Percentiles rank a stretch among this genome's conserved stretches.
These are phyloP conservation scores for Pelochelys cantorii DNA, from an alignment of 2,797 vertebrate species.

Conservation along the genomic window DNA sequence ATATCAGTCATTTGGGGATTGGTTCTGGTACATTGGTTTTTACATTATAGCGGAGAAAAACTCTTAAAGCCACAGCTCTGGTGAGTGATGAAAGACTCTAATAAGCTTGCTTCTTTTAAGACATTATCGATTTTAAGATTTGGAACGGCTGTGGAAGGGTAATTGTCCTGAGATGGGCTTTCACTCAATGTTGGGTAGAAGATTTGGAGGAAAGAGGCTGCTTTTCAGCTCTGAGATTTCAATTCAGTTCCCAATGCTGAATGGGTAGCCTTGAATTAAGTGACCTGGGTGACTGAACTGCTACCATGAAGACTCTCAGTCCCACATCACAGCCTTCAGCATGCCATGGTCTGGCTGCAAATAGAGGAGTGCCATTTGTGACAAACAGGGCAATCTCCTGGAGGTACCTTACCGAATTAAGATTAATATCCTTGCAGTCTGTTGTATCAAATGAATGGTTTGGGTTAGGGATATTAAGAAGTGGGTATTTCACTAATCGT, in stretches of 20 bases:
- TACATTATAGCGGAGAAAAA: background rate
- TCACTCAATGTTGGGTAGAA: background rate
- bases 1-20: background rate
- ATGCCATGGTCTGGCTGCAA: background rate
- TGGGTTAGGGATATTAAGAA: background rate
- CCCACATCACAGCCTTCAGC: background rate
- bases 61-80: background rate
- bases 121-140: background rate
- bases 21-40: background rate
- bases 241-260: background rate
- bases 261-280: conserved; percentile 6
- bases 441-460: background rate
- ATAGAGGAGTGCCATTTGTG: background rate
- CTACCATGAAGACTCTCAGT: background rate
- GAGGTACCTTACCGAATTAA: background rate
- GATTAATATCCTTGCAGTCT: background rate
- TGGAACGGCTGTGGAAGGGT: background rate
- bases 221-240: background rate
- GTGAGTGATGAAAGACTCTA: background rate
- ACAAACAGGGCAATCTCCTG: background rate
- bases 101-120: background rate
- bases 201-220: background rate
- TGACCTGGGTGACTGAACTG: background rate
- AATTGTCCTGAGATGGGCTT: background rate
- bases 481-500: no score